Evolutionary conservation across 2,113 vertebrate species (phyloP).

Genomic region (Cromileptes altivelis): DNA sequence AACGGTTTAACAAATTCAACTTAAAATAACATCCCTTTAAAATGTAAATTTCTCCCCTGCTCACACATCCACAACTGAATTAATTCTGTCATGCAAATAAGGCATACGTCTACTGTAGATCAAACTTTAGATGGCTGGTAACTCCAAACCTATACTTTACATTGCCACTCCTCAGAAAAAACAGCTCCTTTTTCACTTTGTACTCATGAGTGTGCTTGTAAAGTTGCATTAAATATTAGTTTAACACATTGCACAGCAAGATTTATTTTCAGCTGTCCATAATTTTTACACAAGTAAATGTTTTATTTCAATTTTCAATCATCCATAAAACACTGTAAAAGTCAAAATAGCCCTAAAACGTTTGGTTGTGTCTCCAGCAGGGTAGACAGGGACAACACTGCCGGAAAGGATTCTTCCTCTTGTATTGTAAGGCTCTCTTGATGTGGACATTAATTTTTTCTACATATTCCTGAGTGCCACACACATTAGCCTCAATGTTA

Average conservation of each 20-base stretch:
- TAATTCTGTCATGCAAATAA: slow-evolving; percentile 2
- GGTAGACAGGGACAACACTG: slow-evolving; percentile 82
- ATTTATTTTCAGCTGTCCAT: not conserved
- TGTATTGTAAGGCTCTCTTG: slow-evolving; percentile 87
- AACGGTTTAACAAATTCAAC: not conserved
- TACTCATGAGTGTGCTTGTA: not conserved
- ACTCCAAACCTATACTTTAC: not conserved
- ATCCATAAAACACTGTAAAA: slow-evolving; percentile 7
- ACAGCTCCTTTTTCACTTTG: not conserved
- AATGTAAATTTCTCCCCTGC: not conserved
- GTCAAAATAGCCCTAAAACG: slow-evolving; percentile 1
- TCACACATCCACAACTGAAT: not conserved
- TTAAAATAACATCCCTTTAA: slow-evolving; percentile 2
- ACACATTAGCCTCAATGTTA: slow-evolving; percentile 89
- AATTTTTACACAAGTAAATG: not conserved
- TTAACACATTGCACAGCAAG: slow-evolving; percentile 1
- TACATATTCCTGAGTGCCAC: slow-evolving; percentile 84
- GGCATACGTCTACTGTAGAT: not conserved
- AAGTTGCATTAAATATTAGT: not conserved
- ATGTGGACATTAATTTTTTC: slow-evolving; percentile 84
- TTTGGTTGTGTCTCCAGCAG: slow-evolving; percentile 51
- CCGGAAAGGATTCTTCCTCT: slow-evolving; percentile 87
- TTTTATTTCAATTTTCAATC: not conserved
- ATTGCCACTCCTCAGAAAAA: not conserved
- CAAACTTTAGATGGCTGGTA: not conserved